Evolutionary conservation across 2,888 invertebrate species (phyloP), one percentile per base, ranked within the genome.

Genomic region (Lithophane ornitopus): DNA sequence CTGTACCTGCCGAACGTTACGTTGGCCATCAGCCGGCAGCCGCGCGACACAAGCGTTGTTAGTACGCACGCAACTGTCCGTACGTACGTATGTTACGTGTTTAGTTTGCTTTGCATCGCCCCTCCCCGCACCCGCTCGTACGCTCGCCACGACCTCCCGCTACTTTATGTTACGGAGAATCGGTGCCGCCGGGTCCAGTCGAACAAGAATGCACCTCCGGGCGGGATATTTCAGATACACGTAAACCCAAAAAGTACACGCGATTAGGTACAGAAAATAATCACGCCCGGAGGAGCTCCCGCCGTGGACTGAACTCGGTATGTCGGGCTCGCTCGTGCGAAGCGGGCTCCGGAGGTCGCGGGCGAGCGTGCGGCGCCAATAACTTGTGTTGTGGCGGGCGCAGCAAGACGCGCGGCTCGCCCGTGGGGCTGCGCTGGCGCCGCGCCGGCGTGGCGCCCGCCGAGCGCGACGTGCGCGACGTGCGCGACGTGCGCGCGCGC

Each of bases 101-200:
- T 91, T 93, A 91, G 91, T 94, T 92, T 82, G 95, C 95, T 95
- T 95, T 80, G 94, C 95, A 93, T 92, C 88, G 88, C 92, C 91
- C 92, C 89, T 81, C 89, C 89, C 91, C 90, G 90, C 92, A 89
- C 91, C 81, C 84, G 71, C 86, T 73, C 90, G 88, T 87, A 90
- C 90, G 88, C 91, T 91, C 92, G 91, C 89, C 80, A 62, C 79
- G 77, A 79, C 83, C 85, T 82, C 83, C 72, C 70, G 68, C 80
- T 58, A 67, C 12, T 66, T 14, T n/a, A 28, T 6, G 59, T 61
- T 7, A 19, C 74, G 79, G 46, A 41, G 14, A 19, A 59, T n/a
- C 39, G 63, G 52, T 28, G 3, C n/a, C 41, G 7, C 46, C 26
- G 58, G 41, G 16, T 26, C 26, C 46, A 34, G 39, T 19, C 34